Conservation (phyloP, 2,888 invertebrate genomes). For the Frankliniella intonsa region DNA sequence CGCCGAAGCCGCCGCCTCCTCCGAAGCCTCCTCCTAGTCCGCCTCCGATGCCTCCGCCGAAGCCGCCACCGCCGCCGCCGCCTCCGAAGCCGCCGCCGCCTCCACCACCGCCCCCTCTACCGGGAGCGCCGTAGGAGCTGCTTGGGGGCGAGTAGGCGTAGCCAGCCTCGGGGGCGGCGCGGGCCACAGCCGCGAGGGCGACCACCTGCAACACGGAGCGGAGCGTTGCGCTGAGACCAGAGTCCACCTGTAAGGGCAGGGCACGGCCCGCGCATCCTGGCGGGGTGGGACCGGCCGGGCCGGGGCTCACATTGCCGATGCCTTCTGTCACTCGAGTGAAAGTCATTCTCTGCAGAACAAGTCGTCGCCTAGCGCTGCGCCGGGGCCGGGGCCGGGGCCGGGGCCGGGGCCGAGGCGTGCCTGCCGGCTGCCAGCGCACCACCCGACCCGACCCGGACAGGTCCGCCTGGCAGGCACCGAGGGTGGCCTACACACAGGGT, state of each 20-base stretch:
- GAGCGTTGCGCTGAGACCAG: not conserved
- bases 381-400: not conserved
- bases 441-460: not conserved
- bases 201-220: slow-evolving; percentile 42
- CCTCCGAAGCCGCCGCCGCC: not conserved
- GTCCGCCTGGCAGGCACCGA: no score
- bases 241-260: not conserved
- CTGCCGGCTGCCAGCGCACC: not conserved
- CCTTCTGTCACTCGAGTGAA: no score
- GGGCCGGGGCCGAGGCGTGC: not conserved
- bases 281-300: no score
- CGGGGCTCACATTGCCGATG: no score
- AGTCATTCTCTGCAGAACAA: no score
- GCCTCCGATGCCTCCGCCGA: not conserved
- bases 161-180: slow-evolving; percentile 47
- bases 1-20: slow-evolving; percentile 36
- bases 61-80: not conserved
- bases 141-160: slow-evolving; percentile 44
- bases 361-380: not conserved
- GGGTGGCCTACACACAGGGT: not conserved
- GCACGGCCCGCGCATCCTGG: not conserved
- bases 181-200: slow-evolving; percentile 45
- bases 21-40: not conserved
- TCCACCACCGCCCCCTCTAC: slow-evolving; percentile 37
- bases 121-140: slow-evolving; percentile 43